Evolutionary conservation across 1,140 invertebrate species (phyloP), one percentile per base, ranked within the genome.

Genomic region (Procambarus clarkii): DNA sequence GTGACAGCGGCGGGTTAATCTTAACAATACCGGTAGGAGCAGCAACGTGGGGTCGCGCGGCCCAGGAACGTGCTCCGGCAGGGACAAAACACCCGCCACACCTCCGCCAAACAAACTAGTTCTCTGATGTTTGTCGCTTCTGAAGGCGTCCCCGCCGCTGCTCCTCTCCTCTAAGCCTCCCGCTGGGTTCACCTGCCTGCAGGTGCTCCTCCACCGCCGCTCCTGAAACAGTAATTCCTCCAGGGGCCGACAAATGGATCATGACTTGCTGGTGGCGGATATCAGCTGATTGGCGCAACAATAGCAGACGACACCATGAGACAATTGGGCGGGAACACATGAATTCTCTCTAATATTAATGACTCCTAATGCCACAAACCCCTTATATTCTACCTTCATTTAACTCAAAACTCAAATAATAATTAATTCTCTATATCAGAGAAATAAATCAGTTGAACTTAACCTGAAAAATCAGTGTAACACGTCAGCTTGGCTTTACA

Each of bases 241-340:
- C 13, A 5, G 8, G 2, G 13, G 50, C 2, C 15, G 13, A 21
- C 7, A 34, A 34, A 74, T 34, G 69, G 24, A 74, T 74, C 69
- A 74, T 74, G 69, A 74, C 69, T 74, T 74, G 69, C 69, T 74
- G 4, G n/a, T 34, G 11, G 69, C 21, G 69, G 69, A 74, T 74
- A 74, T 74, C 69, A 74, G 69, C 69, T 74, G 69, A 74, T 74
- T 34, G 69, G 69, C 69, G 69, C 11, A 74, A 74, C n/a, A 74
- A 74, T 74, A 34, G 69, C 69, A 74, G 69, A 74, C 69, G 69
- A 74, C 69, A 74, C 24, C 24, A 74, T 74, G 69, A 34, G 34
- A 74, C 24, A 74, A 74, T 74, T 74, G n/a, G n/a, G 69, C 69
- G 69, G 69, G 69, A 74, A 74, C 3, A 34, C 8, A 74, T 34